These are phyloP conservation scores for Tenebrio molitor DNA, from an alignment of 1,140 invertebrate genomes.

Conservation along the genomic window DNA sequence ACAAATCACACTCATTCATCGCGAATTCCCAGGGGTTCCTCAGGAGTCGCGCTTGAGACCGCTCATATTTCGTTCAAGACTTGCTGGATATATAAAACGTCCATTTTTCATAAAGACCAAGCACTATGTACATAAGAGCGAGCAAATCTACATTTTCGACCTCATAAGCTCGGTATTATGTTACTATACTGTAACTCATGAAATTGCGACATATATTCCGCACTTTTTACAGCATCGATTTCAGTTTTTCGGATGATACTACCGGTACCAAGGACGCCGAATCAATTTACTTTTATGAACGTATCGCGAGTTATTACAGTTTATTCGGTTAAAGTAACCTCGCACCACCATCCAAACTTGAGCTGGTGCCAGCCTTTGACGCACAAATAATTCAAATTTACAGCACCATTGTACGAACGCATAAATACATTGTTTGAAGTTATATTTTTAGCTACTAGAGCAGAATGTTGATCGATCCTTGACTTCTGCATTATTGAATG, in stretches of 20 bases:
- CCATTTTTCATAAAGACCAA: conserved; percentile 23
- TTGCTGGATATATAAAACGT: not conserved
- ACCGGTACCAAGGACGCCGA: conserved; percentile 14
- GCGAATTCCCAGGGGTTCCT: not conserved
- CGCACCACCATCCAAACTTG: not conserved
- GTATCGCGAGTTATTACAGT: not conserved
- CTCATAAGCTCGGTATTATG: conserved; percentile 11
- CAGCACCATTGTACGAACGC: not conserved
- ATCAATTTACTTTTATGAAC: conserved; percentile 25
- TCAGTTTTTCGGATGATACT: conserved; percentile 8
- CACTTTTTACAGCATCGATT: conserved; percentile 12
- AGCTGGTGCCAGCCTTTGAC: not conserved
- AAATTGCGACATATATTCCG: not conserved
- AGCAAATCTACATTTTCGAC: conserved; percentile 17
- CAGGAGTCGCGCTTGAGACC: not conserved
- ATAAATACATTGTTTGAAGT: not conserved
- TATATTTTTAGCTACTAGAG: not conserved
- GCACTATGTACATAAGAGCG: not conserved
- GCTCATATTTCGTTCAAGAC: conserved; percentile 3
- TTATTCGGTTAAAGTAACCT: not conserved
- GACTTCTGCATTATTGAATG: too few relatives aligned
- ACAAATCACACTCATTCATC: conserved; percentile 4
- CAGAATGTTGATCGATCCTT: not conserved
- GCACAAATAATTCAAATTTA: not conserved
- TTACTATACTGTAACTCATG: conserved; percentile 23